Evolutionary conservation across 2,113 vertebrate genomes (phyloP), one percentile per base, ranked within the genome.

Genomic region (Piprites chloris): DNA sequence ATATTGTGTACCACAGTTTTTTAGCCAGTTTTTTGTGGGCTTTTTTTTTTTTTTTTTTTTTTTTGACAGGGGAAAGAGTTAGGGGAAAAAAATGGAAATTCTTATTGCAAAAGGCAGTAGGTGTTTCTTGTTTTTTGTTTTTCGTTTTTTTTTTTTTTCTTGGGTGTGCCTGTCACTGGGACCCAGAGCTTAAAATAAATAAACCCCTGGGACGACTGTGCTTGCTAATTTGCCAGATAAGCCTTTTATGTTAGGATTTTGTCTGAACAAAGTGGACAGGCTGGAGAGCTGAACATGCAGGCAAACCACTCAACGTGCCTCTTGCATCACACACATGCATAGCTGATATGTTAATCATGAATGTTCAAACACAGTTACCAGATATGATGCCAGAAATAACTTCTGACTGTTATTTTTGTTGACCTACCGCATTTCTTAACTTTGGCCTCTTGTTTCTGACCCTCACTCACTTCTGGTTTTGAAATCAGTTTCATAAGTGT

Each of bases 271-370:
- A 95, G 94, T 94, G 95, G 92, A 72, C 83, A 53, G 92, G 71
- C 93, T 74, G 91, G 59, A 90, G 89, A 91, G 90, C 92, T 87
- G 88, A 94, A 82, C 82, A 85, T 83, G 82, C 93, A 92, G 65
- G 77, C 84, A 86, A 90, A 66, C 52, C 90, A 89, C 95, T 96
- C 87, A 89, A 41, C 1, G 2, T 47, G 79, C 44, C 93, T 92
- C 96, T 97, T 97, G 95, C 96, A 92, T 97, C 96, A 97, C 88
- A 69, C 39, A 6, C 56, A 12, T 52, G 82, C 95, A 96, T 94
- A 96, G 42, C 93, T 95, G 90, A 94, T 87, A 79, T 0, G 12
- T 96, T 97, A 96, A 96, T 97, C 95, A 95, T 91, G 93, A 35
- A 49, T 6, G 56, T 56, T 87, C 88, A 93, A 96, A 81, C 91